phyloP scores from a whole-genome alignment of 2,113 vertebrate species.

The Amphiprion percula region DNA sequence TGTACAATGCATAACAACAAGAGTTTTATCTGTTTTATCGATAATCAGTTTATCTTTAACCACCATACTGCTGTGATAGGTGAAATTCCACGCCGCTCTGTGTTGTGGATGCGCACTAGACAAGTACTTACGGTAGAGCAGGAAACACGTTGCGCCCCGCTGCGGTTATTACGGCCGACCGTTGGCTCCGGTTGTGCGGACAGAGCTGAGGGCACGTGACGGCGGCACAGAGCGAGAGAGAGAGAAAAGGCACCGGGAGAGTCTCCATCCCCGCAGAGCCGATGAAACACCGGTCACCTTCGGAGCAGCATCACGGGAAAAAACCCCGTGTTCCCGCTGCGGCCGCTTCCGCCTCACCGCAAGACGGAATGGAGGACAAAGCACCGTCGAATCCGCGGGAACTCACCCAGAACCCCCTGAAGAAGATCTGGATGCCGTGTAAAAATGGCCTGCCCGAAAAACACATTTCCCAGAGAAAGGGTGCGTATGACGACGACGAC shows the following conservation, averaged over 20 bases:
- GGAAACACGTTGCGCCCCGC: constrained; percentile 4
- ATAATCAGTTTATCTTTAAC: no score
- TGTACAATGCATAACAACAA: no score
- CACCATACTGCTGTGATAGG: no score
- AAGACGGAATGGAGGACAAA: constrained; percentile 66
- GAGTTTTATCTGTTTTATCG: no score
- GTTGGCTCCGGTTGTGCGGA: not conserved
- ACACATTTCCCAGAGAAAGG: constrained; percentile 89
- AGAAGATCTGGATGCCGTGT: constrained; percentile 95
- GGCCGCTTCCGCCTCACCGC: constrained; percentile 28
- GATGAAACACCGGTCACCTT: constrained; percentile 77
- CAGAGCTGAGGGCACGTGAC: constrained; percentile 55
- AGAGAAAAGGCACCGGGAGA: not conserved
- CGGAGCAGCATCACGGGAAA: constrained; percentile 69
- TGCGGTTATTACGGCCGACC: constrained; percentile 27
- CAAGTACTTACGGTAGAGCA: not conserved
- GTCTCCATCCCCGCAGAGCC: constrained; percentile 14
- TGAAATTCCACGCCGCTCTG: no score
- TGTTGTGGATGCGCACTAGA: constrained; percentile 1
- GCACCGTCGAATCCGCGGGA: constrained; percentile 81
- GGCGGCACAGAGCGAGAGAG: not conserved
- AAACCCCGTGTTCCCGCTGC: constrained; percentile 50
- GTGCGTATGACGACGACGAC: constrained; percentile 78
- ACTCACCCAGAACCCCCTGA: constrained; percentile 92
- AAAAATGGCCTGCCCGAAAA: constrained; percentile 91